These are phyloP conservation scores for Pterocles gutturalis DNA, from an alignment of 2,113 vertebrate genomes.

Conservation along the genomic window DNA sequence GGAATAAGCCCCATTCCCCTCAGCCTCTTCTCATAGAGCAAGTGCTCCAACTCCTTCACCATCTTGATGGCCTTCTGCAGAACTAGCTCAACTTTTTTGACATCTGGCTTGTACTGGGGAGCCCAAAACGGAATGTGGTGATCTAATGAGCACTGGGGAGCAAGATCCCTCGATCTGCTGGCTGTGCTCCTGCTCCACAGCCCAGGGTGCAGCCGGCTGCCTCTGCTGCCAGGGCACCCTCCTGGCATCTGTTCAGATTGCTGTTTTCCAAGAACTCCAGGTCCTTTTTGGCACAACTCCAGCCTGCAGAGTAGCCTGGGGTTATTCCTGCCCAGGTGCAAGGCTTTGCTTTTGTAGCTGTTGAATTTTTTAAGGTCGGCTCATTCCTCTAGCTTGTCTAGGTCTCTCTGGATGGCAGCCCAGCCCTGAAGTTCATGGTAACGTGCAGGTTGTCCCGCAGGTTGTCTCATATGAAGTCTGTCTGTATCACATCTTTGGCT, in stretches of 20 bases:
- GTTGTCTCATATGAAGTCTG: not conserved
- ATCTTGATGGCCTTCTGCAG: not conserved
- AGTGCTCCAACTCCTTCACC: not conserved
- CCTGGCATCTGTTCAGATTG: not conserved
- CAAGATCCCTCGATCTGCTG: not conserved
- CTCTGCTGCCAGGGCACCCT: not conserved
- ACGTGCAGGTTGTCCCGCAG: not conserved
- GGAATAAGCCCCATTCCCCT: not conserved
- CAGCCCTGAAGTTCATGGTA: accelerated
- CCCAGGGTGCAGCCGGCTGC: too few relatives aligned
- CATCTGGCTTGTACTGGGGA: not conserved
- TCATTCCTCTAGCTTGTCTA: not conserved
- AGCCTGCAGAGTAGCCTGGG: not conserved
- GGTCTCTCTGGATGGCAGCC: not conserved
- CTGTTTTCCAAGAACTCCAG: not conserved
- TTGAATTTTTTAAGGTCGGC: not conserved
- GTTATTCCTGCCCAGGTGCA: not conserved
- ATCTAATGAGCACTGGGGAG: not conserved
- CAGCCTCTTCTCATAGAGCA: not conserved
- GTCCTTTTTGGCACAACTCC: not conserved
- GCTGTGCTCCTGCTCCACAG: not conserved
- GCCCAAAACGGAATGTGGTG: not conserved
- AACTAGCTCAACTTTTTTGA: not conserved
- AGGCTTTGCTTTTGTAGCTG: not conserved
- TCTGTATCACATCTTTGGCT: not conserved